Evolutionary conservation across 2,113 vertebrate species (phyloP), one percentile per base, ranked within the genome.

Genomic region (Calypte anna): DNA sequence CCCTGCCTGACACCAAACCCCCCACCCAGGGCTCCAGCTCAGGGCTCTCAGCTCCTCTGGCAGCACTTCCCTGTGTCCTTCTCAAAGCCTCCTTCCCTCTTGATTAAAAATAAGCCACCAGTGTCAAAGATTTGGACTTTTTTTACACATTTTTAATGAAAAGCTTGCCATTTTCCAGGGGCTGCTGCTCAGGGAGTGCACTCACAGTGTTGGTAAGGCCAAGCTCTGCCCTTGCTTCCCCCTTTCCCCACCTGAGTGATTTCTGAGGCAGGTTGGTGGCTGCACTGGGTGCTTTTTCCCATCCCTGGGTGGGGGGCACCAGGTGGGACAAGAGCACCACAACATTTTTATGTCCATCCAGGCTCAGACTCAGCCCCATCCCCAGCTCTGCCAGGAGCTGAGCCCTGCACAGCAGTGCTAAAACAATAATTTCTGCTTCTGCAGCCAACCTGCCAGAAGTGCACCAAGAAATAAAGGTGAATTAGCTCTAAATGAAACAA

Each of bases 201-300:
- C 57, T 95, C 95, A 91, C 78, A 88, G 94, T 90, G 94, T 82
- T 88, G 5, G 2, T 51, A 87, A 82, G 78, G 94, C 75, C 69
- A 24, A 40, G 25, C 7, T 13, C 36, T 74, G 28, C n/a, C 58
- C 0, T 21, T 40, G 66, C 59, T 22, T 30, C 67, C 36, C 55
- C 87, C 10, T 61, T 40, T 40, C 38, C 57, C 58, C 44, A 16
- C 61, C 48, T 38, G 5, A 2, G 20, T n/a, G 4, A 3, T 31
- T 38, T 24, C 3, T 17, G 44, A 30, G 33, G 81, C 27, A 12
- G 3, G 24, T 0, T 5, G 51, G 75, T 44, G 5, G 27, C 24
- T 50, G 3, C 59, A 14, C 50, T 0, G 22, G 24, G 3, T 22
- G 67, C 77, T 55, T 73, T 58, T 43, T 6, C 17, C 72, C 79